Evolutionary conservation across 2,888 invertebrate genomes (phyloP).

Genomic region (Dicyrtoma fusca): DNA sequence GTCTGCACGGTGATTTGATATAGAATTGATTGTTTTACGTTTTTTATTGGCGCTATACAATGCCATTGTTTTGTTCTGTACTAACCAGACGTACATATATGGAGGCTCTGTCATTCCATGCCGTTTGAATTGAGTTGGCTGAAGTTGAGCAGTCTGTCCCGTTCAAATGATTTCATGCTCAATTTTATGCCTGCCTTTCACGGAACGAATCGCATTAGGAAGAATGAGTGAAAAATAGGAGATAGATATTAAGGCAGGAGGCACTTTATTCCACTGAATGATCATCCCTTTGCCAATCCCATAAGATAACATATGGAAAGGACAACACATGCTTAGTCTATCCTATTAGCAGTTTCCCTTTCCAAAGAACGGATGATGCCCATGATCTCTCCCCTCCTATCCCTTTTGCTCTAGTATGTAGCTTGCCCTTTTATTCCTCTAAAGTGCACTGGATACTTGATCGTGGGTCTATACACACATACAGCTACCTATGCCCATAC

Average conservation of each 20-base stretch:
- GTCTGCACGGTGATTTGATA: slow-evolving; percentile 26
- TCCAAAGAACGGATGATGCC: background rate
- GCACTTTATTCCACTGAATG: slow-evolving; percentile 29
- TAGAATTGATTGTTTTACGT: slow-evolving; percentile 7
- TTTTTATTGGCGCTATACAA: background rate
- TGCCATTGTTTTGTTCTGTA: background rate
- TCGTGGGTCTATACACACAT: background rate
- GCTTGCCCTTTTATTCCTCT: slow-evolving; percentile 8
- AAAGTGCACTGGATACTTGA: background rate
- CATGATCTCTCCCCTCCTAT: slow-evolving; percentile 12
- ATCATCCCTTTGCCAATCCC: slow-evolving; percentile 37
- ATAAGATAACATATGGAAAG: slow-evolving; percentile 45
- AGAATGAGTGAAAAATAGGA: slow-evolving; percentile 8
- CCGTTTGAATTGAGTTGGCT: background rate
- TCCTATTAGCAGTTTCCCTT: slow-evolving; percentile 25
- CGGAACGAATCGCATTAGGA: slow-evolving; percentile 33
- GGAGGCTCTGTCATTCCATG: background rate
- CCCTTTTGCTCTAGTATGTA: background rate
- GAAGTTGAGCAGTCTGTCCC: slow-evolving; percentile 26
- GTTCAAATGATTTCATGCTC: slow-evolving; percentile 45
- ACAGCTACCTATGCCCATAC: background rate
- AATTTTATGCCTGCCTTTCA: slow-evolving; percentile 40
- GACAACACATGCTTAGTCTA: slow-evolving; percentile 34
- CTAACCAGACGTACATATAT: background rate
- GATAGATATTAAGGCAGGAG: slow-evolving; percentile 11